A percentile compares a stretch with the other conserved stretches of the same genome.
These are phyloP conservation scores for Papio anubis DNA, from an alignment of 2,113 vertebrate genomes.

Conservation along the genomic window DNA sequence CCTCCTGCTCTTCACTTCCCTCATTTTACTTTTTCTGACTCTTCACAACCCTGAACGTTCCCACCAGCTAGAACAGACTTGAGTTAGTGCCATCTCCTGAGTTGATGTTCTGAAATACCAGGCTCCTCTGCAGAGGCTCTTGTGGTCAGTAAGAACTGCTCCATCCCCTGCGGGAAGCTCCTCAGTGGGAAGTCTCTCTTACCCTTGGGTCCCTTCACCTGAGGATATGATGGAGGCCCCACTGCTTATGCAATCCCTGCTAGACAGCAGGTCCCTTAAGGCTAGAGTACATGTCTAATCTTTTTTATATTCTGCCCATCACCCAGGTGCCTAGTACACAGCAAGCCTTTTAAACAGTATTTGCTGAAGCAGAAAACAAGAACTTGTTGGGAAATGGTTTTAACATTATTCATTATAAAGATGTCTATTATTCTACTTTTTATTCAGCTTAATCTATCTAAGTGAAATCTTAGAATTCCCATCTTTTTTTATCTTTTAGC, in stretches of 20 bases:
- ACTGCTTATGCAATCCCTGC: not conserved
- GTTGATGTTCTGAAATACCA: not conserved
- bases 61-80: not conserved
- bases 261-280: not conserved
- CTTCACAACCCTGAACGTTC: not conserved
- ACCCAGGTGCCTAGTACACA: not conserved
- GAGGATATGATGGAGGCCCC: not conserved
- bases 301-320: not conserved
- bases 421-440: not conserved
- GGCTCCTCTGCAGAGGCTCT: not conserved
- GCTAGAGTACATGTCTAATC: not conserved
- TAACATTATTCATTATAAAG: not conserved
- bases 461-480: not conserved
- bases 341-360: not conserved
- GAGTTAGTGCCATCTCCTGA: not conserved
- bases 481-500: slow-evolving; percentile 49
- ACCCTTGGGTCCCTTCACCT: too few species aligned
- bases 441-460: not conserved
- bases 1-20: not conserved
- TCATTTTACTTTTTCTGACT: not conserved
- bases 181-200: accelerated
- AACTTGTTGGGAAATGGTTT: not conserved
- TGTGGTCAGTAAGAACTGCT: not conserved
- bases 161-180: not conserved
- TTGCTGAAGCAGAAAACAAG: not conserved